Percentiles rank a stretch among this genome's conserved stretches.
Conservation (phyloP, 2,797 vertebrate species). For the Syngnathus rostellatus region DNA sequence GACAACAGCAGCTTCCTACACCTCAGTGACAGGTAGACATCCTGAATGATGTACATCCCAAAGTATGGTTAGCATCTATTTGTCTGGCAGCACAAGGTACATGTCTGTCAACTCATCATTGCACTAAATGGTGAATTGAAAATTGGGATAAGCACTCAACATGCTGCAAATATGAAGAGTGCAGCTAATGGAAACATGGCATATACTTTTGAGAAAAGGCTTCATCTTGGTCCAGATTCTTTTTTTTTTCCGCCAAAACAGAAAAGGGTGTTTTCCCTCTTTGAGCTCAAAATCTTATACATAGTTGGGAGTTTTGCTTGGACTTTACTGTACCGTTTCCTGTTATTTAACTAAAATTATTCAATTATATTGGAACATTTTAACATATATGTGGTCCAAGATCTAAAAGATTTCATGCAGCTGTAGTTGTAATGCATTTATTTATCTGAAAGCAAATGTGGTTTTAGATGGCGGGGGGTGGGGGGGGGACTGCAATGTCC, state of each 20-base stretch:
- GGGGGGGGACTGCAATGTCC: background rate
- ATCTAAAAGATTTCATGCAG: constrained; percentile 4
- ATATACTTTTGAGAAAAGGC: background rate
- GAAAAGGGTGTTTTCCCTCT: background rate
- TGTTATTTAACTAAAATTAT: constrained; percentile 32
- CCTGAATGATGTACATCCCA: background rate
- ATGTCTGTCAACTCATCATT: no score
- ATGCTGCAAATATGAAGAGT: no score
- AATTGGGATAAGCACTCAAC: no score
- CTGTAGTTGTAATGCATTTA: background rate
- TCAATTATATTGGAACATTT: constrained; percentile 15
- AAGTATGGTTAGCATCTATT: background rate
- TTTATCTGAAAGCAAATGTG: background rate
- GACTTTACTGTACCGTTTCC: constrained; percentile 21
- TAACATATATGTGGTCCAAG: constrained; percentile 13
- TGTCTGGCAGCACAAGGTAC: no score
- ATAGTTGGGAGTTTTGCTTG: constrained; percentile 17
- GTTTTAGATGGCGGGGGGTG: background rate
- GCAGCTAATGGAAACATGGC: no score
- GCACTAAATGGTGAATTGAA: no score
- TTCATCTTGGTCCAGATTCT: background rate
- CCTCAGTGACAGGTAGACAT: constrained; percentile 88
- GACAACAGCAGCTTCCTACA: constrained; percentile 98
- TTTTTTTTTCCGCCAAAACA: background rate
- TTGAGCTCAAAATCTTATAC: background rate